Percentiles rank a stretch among this genome's conserved stretches.
Evolutionary conservation across 2,797 vertebrate genomes (phyloP).

Genomic region (Pterois miles): DNA sequence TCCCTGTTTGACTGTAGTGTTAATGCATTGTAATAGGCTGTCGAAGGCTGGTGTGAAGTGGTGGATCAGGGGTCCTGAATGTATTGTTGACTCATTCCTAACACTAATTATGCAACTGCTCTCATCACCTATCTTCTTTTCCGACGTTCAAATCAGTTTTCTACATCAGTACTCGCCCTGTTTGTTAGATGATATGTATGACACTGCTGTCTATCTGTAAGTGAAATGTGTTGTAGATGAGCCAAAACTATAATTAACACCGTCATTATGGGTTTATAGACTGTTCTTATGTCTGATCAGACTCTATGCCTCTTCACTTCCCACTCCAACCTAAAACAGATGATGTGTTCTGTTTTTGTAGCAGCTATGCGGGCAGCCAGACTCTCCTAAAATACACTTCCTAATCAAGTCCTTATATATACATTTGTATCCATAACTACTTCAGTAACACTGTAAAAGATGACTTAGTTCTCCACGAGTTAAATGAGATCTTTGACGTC

Average conservation of each 20-base stretch:
- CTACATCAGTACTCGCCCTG: not conserved
- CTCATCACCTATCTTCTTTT: not conserved
- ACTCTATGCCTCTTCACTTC: constrained; percentile 5
- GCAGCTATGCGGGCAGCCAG: constrained; percentile 6
- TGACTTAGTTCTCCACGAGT: not conserved
- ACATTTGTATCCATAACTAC: constrained; percentile 15
- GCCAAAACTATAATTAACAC: constrained; percentile 16
- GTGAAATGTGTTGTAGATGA: constrained; percentile 9
- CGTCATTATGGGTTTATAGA: not conserved
- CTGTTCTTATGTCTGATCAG: not conserved
- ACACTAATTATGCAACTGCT: constrained; percentile 13
- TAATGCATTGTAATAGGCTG: not conserved
- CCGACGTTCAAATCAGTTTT: constrained; percentile 1
- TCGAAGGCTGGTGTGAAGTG: not conserved
- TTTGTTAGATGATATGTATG: not conserved
- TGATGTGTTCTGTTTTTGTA: constrained; percentile 20
- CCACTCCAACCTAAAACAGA: constrained; percentile 17
- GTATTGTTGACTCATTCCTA: constrained; percentile 25
- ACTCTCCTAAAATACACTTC: constrained; percentile 10
- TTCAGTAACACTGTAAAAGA: constrained; percentile 5
- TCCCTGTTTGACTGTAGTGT: not conserved
- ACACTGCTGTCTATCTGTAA: not conserved
- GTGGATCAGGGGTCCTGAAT: constrained; percentile 5
- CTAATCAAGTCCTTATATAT: not conserved
- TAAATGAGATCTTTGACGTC: constrained; percentile 1